A percentile compares a stretch with the other conserved stretches of the same genome.
Evolutionary conservation across 2,888 invertebrate genomes (phyloP).

Genomic region (Andricus quercusramuli): DNA sequence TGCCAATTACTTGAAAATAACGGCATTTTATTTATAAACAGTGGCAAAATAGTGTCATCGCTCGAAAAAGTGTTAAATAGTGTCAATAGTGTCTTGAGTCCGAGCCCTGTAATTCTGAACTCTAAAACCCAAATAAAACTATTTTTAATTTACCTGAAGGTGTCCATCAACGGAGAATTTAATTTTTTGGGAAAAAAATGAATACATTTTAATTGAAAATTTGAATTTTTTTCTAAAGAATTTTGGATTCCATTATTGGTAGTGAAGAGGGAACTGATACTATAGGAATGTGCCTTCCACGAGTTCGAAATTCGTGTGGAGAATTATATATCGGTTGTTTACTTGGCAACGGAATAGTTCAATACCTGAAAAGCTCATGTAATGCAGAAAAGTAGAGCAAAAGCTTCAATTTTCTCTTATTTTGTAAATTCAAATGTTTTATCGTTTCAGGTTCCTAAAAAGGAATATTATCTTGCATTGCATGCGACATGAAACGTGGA

Average conservation of each 20-base stretch:
- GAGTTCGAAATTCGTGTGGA: neutral
- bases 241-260: neutral
- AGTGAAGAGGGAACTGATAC: slow-evolving; percentile 46
- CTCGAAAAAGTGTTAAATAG: too few species aligned
- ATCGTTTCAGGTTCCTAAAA: neutral
- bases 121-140: neutral
- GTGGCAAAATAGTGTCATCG: too few species aligned
- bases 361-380: slow-evolving; percentile 57
- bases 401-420: slow-evolving; percentile 19
- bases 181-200: neutral
- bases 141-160: neutral
- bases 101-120: too few species aligned
- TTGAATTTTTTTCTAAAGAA: neutral
- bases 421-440: neutral
- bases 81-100: too few species aligned
- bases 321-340: slow-evolving; percentile 65
- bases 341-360: slow-evolving; percentile 75
- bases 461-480: neutral
- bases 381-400: slow-evolving; percentile 16
- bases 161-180: neutral
- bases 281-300: slow-evolving; percentile 55
- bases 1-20: too few species aligned
- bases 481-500: slow-evolving; percentile 4
- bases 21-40: too few species aligned
- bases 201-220: neutral